Evolutionary conservation across 2,888 invertebrate genomes (phyloP).

Genomic region (Eilema sororculum): DNA sequence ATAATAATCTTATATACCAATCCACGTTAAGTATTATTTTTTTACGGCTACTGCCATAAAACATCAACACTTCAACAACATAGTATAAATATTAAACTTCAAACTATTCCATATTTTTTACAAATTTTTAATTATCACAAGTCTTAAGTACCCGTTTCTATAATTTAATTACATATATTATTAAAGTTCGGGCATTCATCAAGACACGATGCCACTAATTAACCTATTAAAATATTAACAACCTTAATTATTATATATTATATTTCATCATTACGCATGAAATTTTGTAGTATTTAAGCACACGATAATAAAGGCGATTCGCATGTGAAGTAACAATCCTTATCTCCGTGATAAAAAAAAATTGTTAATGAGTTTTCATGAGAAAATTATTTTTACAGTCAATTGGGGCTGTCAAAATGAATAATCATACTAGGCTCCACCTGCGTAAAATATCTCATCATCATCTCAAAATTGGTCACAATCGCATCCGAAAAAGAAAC

Average conservation of each 20-base stretch:
- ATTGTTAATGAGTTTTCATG: not conserved
- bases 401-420: not conserved
- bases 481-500: too few species aligned
- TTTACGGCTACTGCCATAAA: not conserved
- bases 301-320: not conserved
- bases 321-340: not conserved
- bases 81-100: constrained; percentile 3
- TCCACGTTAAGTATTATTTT: not conserved
- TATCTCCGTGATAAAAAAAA: not conserved
- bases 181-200: not conserved
- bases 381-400: not conserved
- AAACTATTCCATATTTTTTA: not conserved
- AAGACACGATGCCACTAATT: constrained; percentile 14
- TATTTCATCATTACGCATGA: constrained; percentile 1
- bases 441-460: not conserved
- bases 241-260: constrained; percentile 11
- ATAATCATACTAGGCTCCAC: not conserved
- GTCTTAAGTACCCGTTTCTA: not conserved
- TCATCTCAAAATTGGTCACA: too few species aligned
- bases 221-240: constrained; percentile 9
- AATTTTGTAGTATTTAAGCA: constrained; percentile 2
- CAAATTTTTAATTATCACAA: constrained; percentile 3
- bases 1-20: not conserved
- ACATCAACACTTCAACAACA: not conserved
- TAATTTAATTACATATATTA: constrained; percentile 7